Evolutionary conservation across 2,888 invertebrate species (phyloP).

Genomic region (Nymphalis urticae): DNA sequence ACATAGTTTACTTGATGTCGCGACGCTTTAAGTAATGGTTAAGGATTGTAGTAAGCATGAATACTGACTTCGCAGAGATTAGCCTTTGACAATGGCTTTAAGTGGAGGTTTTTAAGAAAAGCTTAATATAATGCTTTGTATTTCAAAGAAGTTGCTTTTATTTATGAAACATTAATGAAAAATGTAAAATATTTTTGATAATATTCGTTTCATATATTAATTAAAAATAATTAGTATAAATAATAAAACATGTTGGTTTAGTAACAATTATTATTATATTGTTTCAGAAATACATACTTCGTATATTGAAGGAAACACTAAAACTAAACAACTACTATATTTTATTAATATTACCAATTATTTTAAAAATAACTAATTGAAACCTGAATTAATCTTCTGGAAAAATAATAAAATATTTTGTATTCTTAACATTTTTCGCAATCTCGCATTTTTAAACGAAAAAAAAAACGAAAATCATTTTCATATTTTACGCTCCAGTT

Average conservation of each 20-base stretch:
- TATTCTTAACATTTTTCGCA: background rate
- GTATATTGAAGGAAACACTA: no score
- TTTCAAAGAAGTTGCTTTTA: background rate
- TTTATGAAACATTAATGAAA: no score
- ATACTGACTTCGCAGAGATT: slow-evolving; percentile 17
- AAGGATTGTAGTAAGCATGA: slow-evolving; percentile 14
- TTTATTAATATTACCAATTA: no score
- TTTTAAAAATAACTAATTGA: no score
- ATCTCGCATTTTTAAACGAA: no score
- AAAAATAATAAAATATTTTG: slow-evolving; percentile 2
- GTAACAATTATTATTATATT: no score
- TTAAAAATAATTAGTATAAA: no score
- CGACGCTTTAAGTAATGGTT: slow-evolving; percentile 15
- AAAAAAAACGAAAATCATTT: slow-evolving; percentile 3
- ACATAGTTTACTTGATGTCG: slow-evolving; percentile 40
- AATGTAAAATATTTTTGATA: no score
- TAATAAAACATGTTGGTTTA: no score
- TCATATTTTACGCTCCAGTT: slow-evolving; percentile 23
- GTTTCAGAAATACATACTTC: no score
- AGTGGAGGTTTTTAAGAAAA: slow-evolving; percentile 13
- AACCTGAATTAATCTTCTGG: background rate
- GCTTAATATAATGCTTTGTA: background rate
- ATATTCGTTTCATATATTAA: no score
- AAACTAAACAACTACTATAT: no score
- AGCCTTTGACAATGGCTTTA: slow-evolving; percentile 13